Evolutionary conservation across 2,797 vertebrate species (phyloP), one percentile per base, ranked within the genome.

Genomic region (Carcharodon carcharias): DNA sequence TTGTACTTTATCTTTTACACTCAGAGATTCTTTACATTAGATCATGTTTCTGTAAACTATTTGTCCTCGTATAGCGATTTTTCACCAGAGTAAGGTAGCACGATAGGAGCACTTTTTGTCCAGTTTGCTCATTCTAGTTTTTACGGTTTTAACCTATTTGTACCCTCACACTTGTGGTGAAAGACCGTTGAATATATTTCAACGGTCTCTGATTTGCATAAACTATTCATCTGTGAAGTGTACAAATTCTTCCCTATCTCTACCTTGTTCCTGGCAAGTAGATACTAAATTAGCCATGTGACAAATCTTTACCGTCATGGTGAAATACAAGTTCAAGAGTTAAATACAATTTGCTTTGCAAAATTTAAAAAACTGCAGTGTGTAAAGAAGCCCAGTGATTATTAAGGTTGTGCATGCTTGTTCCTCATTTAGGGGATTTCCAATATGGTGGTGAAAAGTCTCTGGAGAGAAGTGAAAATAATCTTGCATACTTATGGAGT

Each of bases 181-280:
- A 95, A 54, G 69, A 58, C 94, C 4, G 94, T 95, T 95, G 69
- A 77, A 77, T 95, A 77, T 21, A n/a, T 77, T 95, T 95, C 69
- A 95, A 73, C 71, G 14, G 94, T 56, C 45, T 35, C 67, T 95
- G 50, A 77, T 95, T 95, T 95, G 94, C 94, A 95, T 95, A 95
- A 77, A 6, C 28, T 50, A 95, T 77, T 95, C 94, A 95, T 58
- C 31, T 56, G 69, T 95, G 69, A 73, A 35, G 3, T 95, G 3
- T 7, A 54, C 0, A 54, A 7, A 26, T 73, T 31, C 63, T 94
- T 67, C 28, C 50, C 69, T 56, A 95, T 56, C 69, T 95, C 94
- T 77, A 54, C 8, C 63, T 11, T 69, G n/a, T 67, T 67, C 21
- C 65, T 71, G 3, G 50, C 93, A 67, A 45, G 21, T 69, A 14